Evolutionary conservation across 2,797 vertebrate genomes (phyloP), one percentile per base, ranked within the genome.

Genomic region (Parauchenoglanis ngamensis): DNA sequence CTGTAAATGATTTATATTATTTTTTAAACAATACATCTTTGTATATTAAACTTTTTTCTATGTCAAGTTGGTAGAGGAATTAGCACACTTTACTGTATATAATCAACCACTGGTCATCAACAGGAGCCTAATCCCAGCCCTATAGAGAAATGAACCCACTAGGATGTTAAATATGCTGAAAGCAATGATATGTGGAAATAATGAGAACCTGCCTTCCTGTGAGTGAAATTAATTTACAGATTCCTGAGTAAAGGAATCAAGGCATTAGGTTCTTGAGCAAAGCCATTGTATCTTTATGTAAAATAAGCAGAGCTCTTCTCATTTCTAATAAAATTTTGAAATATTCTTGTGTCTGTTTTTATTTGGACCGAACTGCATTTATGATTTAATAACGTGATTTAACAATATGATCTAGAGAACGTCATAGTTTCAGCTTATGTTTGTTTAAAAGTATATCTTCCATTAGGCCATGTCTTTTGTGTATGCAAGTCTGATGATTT

Each of bases 261-360:
- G 95, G 90, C 94, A 93, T 95, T 96, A 94, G 89, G 95, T 96
- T 96, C 88, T 94, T 96, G 94, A 94, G 95, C 94, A 94, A 96
- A 97, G 95, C 96, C 96, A 95, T 96, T 95, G 93, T 95, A 94
- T 95, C 95, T 96, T 96, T 95, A 92, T 97, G 96, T 97, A 96
- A 96, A 95, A 95, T 96, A 96, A 95, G 93, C 94, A 95, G 94
- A 96, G 94, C 95, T 95, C 96, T 94, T 93, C 91, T 93, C 93
- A 95, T 97, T 94, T 95, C 96, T 96, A 98, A 98, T 97, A 98
- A 99, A 98, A 96, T 96, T 97, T 97, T 96, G 96, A 97, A 97
- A 95, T 96, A 96, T 95, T 94, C 92, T 94, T 94, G 92, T 91
- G 93, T 91, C 93, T 92, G 76, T 78, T 78, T 81, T 31, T 87